A percentile compares a stretch with the other conserved stretches of the same genome.
These are phyloP conservation scores for Sakesphorus luctuosus DNA, from an alignment of 2,113 vertebrate genomes.

Conservation along the genomic window DNA sequence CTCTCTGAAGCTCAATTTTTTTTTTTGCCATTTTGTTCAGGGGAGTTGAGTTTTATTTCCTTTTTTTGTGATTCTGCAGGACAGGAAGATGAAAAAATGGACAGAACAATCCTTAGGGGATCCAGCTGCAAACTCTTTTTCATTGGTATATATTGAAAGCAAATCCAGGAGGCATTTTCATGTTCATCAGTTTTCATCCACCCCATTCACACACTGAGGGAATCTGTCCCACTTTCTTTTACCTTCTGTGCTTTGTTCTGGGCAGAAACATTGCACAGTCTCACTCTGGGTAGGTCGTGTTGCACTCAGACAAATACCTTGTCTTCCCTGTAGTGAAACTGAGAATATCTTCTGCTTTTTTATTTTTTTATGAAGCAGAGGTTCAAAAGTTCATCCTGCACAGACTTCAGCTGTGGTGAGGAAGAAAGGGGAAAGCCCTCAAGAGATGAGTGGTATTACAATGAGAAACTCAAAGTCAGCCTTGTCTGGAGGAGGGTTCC, in stretches of 20 bases:
- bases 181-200: neutral
- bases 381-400: constrained; percentile 32
- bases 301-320: constrained; percentile 21
- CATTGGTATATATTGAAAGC: neutral
- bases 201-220: neutral
- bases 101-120: neutral
- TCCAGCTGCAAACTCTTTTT: neutral
- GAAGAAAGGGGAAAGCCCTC: constrained; percentile 23
- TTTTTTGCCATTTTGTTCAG: neutral
- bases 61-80: neutral
- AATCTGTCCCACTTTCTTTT: neutral
- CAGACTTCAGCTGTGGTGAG: neutral
- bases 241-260: constrained; percentile 4
- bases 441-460: constrained; percentile 13
- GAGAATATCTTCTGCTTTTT: constrained; percentile 45
- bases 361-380: constrained; percentile 67
- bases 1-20: neutral
- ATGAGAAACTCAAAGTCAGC: constrained; percentile 6
- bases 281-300: neutral
- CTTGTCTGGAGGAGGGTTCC: neutral
- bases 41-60: neutral
- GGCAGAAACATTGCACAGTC: neutral
- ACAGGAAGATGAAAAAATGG: neutral
- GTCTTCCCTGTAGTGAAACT: constrained; percentile 16
- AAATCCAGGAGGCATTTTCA: neutral